Evolutionary conservation across 1,140 invertebrate species (phyloP).

Genomic region (Drosophila funebris): DNA sequence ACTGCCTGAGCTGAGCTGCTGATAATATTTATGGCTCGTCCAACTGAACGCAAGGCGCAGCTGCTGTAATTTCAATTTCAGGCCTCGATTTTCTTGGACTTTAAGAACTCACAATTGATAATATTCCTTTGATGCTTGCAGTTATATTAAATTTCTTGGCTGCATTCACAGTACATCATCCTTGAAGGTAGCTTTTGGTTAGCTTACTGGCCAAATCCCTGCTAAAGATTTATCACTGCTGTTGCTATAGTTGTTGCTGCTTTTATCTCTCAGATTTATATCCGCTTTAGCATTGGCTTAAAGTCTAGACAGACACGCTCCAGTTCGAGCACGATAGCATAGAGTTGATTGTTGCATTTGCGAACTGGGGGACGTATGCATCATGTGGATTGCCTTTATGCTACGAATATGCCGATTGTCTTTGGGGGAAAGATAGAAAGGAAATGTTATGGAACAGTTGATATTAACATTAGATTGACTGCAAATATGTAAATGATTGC

Average conservation of each 20-base stretch:
- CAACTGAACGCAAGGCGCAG: neutral
- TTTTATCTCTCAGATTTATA: slow-evolving; percentile 64
- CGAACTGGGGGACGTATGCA: slow-evolving; percentile 55
- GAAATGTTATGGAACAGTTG: neutral
- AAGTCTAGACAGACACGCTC: slow-evolving; percentile 53
- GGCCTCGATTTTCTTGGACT: slow-evolving; percentile 3
- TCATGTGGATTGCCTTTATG: slow-evolving; percentile 59
- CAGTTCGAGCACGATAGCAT: slow-evolving; percentile 18
- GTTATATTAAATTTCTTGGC: slow-evolving; percentile 52
- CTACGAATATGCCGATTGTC: neutral
- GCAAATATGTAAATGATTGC: too few species aligned
- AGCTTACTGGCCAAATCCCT: slow-evolving; percentile 72
- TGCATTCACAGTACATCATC: slow-evolving; percentile 53
- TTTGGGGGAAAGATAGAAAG: neutral
- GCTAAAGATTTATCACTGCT: slow-evolving; percentile 68
- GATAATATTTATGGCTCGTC: slow-evolving; percentile 69
- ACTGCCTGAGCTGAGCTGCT: slow-evolving; percentile 26
- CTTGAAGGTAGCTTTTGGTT: slow-evolving; percentile 36
- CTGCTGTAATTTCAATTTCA: slow-evolving; percentile 10
- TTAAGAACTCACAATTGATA: slow-evolving; percentile 11
- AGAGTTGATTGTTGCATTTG: slow-evolving; percentile 48
- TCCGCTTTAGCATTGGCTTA: slow-evolving; percentile 65
- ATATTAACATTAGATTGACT: too few species aligned
- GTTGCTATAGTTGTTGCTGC: slow-evolving; percentile 16
- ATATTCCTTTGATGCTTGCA: slow-evolving; percentile 24